Evolutionary conservation across 2,888 invertebrate genomes (phyloP).

Genomic region (Callyntrura guangdongensis): DNA sequence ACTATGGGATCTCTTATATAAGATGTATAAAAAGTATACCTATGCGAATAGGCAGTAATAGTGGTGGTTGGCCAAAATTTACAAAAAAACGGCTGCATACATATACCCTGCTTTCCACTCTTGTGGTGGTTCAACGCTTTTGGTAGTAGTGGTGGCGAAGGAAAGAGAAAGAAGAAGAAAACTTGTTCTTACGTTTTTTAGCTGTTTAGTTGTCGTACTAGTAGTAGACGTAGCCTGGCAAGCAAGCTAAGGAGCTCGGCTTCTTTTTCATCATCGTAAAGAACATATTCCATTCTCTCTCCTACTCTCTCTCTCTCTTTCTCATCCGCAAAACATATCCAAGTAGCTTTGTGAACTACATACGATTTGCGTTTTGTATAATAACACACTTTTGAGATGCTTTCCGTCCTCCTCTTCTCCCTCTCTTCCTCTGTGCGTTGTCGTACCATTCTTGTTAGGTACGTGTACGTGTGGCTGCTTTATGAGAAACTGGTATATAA

Average conservation of each 20-base stretch:
- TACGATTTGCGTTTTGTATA: constrained; percentile 34
- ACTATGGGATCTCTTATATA: constrained; percentile 6
- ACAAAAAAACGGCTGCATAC: no score
- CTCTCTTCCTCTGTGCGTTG: background rate
- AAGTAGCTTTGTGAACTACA: constrained; percentile 35
- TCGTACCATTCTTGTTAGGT: constrained; percentile 20
- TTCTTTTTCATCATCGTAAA: background rate
- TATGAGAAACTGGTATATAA: constrained; percentile 29
- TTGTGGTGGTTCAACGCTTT: background rate
- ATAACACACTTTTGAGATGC: constrained; percentile 23
- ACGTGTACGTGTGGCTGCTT: constrained; percentile 38
- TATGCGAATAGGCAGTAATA: background rate
- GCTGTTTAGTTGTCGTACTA: no score
- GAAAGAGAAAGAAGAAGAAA: background rate
- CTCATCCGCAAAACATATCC: background rate
- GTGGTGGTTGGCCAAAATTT: background rate
- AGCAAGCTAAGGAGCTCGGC: background rate
- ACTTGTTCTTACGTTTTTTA: constrained; percentile 4
- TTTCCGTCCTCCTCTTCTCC: background rate
- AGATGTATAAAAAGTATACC: background rate
- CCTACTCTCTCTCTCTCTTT: background rate
- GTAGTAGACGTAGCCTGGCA: background rate
- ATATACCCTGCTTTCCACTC: background rate
- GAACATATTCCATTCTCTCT: background rate
- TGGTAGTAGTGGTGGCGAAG: background rate